These are phyloP conservation scores for Rotaria socialis DNA, from an alignment of 2,888 invertebrate species.

Conservation along the genomic window DNA sequence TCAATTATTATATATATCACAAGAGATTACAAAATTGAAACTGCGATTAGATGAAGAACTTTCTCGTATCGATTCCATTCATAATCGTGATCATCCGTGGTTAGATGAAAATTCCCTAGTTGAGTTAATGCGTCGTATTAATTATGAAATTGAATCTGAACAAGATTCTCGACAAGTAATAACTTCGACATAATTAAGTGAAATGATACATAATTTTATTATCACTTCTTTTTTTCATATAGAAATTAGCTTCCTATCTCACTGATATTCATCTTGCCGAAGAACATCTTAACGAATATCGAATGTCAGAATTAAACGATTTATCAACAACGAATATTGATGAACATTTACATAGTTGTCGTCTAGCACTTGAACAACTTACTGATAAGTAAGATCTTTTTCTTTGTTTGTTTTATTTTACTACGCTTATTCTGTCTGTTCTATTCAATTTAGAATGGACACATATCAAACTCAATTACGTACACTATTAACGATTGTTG, in stretches of 20 bases:
- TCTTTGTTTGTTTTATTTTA: neutral
- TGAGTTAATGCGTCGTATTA: neutral
- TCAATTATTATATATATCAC: conserved; percentile 9
- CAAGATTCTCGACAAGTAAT: neutral
- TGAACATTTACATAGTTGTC: conserved; percentile 31
- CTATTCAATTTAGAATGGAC: conserved; percentile 10
- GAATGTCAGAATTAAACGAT: neutral
- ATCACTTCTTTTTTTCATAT: no score
- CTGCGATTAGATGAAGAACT: neutral
- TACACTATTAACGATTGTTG: neutral
- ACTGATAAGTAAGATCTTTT: neutral
- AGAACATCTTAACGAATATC: conserved; percentile 35
- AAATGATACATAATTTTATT: neutral
- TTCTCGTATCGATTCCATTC: neutral
- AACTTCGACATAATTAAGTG: no score
- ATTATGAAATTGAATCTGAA: neutral
- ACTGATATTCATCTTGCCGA: neutral
- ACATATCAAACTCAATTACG: conserved; percentile 24
- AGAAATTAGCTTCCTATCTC: conserved; percentile 16
- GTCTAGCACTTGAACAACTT: neutral
- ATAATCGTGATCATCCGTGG: neutral
- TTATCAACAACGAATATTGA: neutral
- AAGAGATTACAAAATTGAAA: conserved; percentile 17
- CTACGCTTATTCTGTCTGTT: neutral
- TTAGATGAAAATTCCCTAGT: neutral